Evolutionary conservation across 1,140 invertebrate species (phyloP).

Genomic region (Rhizoglyphus robini): DNA sequence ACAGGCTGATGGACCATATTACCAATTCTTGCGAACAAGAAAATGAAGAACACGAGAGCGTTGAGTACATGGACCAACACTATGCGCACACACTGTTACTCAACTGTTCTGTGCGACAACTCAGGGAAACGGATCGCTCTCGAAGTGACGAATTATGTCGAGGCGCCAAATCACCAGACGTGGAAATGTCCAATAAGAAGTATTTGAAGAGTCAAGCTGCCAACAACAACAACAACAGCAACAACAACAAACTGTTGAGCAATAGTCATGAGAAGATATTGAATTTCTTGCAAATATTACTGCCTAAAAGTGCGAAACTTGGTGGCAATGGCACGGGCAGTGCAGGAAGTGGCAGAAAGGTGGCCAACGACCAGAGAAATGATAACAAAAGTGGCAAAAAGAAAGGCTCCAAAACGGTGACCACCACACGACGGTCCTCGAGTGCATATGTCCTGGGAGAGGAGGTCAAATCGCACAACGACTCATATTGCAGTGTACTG

Average conservation of each 20-base stretch:
- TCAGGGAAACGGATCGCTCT: neutral
- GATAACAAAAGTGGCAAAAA: neutral
- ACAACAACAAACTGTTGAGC: neutral
- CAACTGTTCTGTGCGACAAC: neutral
- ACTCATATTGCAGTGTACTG: neutral
- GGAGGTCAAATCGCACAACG: neutral
- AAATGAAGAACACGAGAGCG: no score
- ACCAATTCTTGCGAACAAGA: no score
- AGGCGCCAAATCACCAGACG: neutral
- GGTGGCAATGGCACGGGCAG: neutral
- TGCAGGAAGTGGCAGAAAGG: neutral
- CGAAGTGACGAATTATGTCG: neutral
- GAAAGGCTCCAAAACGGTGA: neutral
- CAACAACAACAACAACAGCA: neutral
- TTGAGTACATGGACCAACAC: neutral
- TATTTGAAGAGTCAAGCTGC: no score
- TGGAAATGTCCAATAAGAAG: neutral
- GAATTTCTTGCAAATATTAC: constrained; percentile 11
- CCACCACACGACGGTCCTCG: neutral
- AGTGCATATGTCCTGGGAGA: constrained; percentile 1
- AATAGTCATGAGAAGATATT: constrained; percentile 7
- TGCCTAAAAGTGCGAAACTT: constrained; percentile 1
- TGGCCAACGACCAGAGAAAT: no score
- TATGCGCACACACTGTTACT: neutral
- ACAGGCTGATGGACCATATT: neutral